Evolutionary conservation across 2,888 invertebrate genomes (phyloP).

Genomic region (Chamaedrilus cognettii): DNA sequence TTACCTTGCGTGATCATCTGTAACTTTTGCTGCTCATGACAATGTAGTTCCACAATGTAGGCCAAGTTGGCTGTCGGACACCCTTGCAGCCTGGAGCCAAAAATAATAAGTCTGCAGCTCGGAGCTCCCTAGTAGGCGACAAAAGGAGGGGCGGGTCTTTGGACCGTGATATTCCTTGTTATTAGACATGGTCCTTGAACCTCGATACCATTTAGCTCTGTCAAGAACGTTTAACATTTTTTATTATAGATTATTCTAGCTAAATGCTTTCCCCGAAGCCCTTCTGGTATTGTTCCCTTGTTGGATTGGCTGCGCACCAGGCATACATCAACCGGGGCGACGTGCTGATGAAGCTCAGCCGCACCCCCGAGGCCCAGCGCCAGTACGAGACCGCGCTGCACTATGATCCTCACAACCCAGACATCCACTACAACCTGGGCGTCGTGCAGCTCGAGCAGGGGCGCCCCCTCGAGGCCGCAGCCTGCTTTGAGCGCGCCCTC

Average conservation of each 20-base stretch:
- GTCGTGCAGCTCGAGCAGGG: constrained; percentile 93
- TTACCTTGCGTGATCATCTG: no score
- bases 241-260: not conserved
- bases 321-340: constrained; percentile 98
- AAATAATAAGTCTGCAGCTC: no score
- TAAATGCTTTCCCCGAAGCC: not conserved
- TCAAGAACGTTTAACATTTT: no score
- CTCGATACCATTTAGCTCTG: no score
- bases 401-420: constrained; percentile 69
- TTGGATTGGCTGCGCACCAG: constrained; percentile 73
- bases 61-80: no score
- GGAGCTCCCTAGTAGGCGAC: no score
- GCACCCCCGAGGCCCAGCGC: constrained; percentile 84
- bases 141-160: no score
- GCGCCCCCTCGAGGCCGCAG: constrained; percentile 85
- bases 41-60: no score
- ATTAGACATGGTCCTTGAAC: no score
- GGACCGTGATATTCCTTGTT: no score
- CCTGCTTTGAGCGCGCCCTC: constrained; percentile 86
- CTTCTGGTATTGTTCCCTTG: constrained; percentile 69
- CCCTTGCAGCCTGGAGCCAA: no score
- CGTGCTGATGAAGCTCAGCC: constrained; percentile 87
- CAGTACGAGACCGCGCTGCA: constrained; percentile 90
- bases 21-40: no score
- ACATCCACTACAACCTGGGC: constrained; percentile 68